Evolutionary conservation across 2,888 invertebrate genomes (phyloP).

Genomic region (Caenorhabditis auriculariae): DNA sequence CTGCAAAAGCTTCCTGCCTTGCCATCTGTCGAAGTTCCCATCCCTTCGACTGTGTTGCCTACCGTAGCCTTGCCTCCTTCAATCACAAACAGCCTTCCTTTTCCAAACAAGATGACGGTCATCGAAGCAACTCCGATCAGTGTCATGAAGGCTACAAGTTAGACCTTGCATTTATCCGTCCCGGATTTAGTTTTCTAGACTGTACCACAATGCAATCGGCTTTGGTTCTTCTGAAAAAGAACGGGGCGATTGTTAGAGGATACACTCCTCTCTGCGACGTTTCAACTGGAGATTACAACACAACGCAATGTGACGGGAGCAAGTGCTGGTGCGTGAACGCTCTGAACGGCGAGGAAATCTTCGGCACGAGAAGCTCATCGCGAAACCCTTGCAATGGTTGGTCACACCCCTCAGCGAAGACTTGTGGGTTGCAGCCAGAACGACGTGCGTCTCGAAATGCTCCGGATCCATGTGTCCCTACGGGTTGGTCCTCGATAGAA

Average conservation of each 20-base stretch:
- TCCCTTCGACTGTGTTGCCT: no score
- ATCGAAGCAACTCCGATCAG: no score
- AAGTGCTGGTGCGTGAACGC: conserved; percentile 46
- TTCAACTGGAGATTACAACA: conserved; percentile 19
- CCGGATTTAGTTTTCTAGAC: conserved; percentile 12
- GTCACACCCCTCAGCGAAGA: conserved; percentile 12
- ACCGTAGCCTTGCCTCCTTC: no score
- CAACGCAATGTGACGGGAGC: conserved; percentile 26
- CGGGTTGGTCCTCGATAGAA: conserved; percentile 30
- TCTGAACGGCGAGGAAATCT: conserved; percentile 45
- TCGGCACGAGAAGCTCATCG: conserved; percentile 43
- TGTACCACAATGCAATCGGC: conserved; percentile 26
- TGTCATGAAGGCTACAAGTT: conserved; percentile 18
- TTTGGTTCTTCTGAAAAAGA: conserved; percentile 17
- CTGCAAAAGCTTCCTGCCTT: no score
- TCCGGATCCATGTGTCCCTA: conserved; percentile 24
- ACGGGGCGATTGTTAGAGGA: conserved; percentile 23
- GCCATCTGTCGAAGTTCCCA: no score
- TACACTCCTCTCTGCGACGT: conserved; percentile 22
- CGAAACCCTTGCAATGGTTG: conserved; percentile 27
- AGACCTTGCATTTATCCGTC: background rate
- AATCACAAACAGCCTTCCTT: no score
- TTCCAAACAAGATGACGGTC: no score
- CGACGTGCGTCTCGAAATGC: conserved; percentile 26
- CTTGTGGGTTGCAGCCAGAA: conserved; percentile 10